phyloP scores from a whole-genome alignment of 2,797 vertebrate genomes.

The Thaleichthys pacificus region DNA sequence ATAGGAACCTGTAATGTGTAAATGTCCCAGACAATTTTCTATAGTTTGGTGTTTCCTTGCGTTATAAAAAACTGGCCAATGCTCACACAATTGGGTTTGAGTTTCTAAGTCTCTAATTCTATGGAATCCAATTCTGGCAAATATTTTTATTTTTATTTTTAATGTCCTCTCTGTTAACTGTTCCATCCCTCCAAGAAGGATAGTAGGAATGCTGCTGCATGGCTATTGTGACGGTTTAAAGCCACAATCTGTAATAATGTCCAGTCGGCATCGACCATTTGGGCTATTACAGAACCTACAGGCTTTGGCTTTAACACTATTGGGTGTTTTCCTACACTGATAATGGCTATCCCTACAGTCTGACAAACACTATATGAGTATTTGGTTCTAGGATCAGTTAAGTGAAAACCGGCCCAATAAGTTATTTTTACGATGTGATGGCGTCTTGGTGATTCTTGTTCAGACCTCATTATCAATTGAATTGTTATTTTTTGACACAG shows the following conservation, averaged over 20 bases:
- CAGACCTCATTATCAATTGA: not conserved
- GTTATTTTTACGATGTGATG: slow-evolving; percentile 27
- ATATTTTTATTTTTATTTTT: not conserved
- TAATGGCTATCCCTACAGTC: too few species aligned
- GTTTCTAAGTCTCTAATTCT: too few species aligned
- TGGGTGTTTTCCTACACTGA: not conserved
- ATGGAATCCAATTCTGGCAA: too few species aligned
- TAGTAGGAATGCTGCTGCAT: slow-evolving; percentile 38
- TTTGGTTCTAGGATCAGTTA: not conserved
- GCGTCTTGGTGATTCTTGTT: slow-evolving; percentile 1
- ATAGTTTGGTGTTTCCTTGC: too few species aligned
- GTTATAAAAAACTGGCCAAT: too few species aligned
- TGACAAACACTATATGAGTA: not conserved
- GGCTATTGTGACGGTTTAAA: slow-evolving; percentile 30
- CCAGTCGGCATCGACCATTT: not conserved
- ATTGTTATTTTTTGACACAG: too few species aligned
- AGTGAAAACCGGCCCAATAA: not conserved
- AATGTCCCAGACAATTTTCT: too few species aligned
- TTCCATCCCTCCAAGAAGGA: slow-evolving; percentile 52
- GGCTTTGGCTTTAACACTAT: slow-evolving; percentile 30
- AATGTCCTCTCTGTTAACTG: slow-evolving; percentile 51
- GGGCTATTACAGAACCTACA: slow-evolving; percentile 1
- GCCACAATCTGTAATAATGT: slow-evolving; percentile 26
- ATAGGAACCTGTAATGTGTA: too few species aligned
- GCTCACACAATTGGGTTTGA: too few species aligned